Evolutionary conservation across 2,113 vertebrate genomes (phyloP), one percentile per base, ranked within the genome.

Genomic region (Mesoclemmys tuberculata): DNA sequence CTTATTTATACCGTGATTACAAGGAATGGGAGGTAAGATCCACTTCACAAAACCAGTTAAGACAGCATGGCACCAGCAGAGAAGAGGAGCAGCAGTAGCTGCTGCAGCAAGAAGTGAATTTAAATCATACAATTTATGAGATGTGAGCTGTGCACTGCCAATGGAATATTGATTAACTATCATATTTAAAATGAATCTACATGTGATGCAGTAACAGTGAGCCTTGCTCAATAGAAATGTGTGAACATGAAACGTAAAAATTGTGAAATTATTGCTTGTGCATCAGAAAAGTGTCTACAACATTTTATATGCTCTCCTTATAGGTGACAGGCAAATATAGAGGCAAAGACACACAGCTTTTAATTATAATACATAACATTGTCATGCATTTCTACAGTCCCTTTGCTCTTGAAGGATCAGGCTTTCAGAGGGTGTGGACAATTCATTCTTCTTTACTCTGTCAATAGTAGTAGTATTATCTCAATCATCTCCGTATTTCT

Each of bases 61-160:
- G 92, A 84, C 95, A 96, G 94, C 94, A 90, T 93, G 94, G 87
- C 56, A 89, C 52, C 90, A 94, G 87, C 82, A 90, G 87, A 94
- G 81, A 93, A 85, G 91, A 92, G 51, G 61, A 94, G 79, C 86
- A 92, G 85, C 85, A 92, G 91, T 74, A 75, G 22, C 38, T 84
- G 75, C n/a, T 84, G 81, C 46, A 92, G 81, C 91, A 91, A 51
- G 85, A 46, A 93, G 21, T 90, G 96, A 96, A 96, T 97, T 95
- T 96, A 96, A 98, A 97, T 95, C 88, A 97, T 93, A 87, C 83
- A 61, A 48, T 85, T 96, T 95, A 89, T 80, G 79, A 87, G 85
- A 82, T 51, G 61, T 79, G 82, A 90, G 91, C 61, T 93, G 56
- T 90, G 35, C 86, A 75, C 31, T n/a, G 19, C 79, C 82, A 84